Base-by-base conservation (phyloP, 1,140 invertebrate genomes). In the Formica exsecta region DNA sequence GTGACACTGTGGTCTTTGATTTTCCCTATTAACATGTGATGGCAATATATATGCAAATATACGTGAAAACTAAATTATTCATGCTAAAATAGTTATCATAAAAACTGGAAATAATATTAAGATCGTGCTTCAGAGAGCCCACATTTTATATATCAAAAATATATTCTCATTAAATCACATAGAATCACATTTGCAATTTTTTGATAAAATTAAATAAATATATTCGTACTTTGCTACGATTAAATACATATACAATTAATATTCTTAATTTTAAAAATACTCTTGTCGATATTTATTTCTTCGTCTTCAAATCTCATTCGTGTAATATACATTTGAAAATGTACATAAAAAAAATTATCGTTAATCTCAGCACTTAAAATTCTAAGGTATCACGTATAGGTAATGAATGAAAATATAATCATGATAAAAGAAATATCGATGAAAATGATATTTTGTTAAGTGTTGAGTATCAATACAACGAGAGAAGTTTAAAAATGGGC, bases 391-490 rank as follows among this genome's bases (percentile, higher is more conserved):
- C n/a, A 41, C 25, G 11, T 51, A 61, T 64, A 41, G 29, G 38
- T 36, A 32, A 71, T 59, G 36, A 73, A 73, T 81, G 29, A 81
- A 81, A 73, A 44, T 1, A 54, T 44, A 19, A 16, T 57, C 44
- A 25, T 9, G 7, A 32, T 44, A 16, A 59, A 59, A 80, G 36
- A 25, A 57, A 57, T 29, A 70, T 70, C 38, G 19, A 73, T 1
- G n/a, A 51, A 44, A 79, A 54, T 51, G 13, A 36, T 66, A 68
- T 66, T 68, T 29, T n/a, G 13, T 74, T 38, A 41, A 64, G 25
- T 9, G 19, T 62, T 65, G 2, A 44, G 22, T 36, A 77, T 48
- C 9, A 77, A 19, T 25, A 59, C n/a, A 41, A 54, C 32, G 65
- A n/a, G 19, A 8, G 32, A 70, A 41, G 22, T 32, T 80, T 57